Evolutionary conservation across 2,113 vertebrate genomes (phyloP), one percentile per base, ranked within the genome.

Genomic region (Rhadina sibilatrix): DNA sequence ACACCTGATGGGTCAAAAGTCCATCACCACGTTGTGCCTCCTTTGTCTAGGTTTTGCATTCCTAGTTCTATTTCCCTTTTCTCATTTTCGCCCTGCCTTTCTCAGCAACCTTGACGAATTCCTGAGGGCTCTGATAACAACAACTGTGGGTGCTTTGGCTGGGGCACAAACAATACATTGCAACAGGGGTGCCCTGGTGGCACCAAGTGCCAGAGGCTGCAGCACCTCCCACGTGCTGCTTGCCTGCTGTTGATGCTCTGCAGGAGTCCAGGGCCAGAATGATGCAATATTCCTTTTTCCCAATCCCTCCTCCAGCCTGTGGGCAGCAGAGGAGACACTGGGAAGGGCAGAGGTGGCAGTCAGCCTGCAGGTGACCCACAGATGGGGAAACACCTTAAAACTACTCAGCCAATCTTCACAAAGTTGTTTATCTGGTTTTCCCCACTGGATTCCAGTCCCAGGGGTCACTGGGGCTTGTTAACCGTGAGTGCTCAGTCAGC

Each of bases 321-420:
- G 5, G 22, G 42, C 3, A 80, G 33, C 3, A 2, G 15, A 60
- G 27, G 33, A 52, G 47, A 19, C 9, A 2, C 10, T 0, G 4
- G 38, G 17, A 49, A 82, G 57, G 38, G 56, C 16, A 1, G 1
- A 40, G 50, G 31, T 1, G n/a, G 30, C 10, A 37, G 15, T 11
- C 37, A 56, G n/a, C 12, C 24, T 11, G 15, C 0, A 2, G 50
- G 31, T 17, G 4, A 1, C 24, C 42, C 8, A 2, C 3, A 18
- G n/a, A 3, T 14, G 17, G 30, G 16, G 10, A 60, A 68, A 6
- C 10, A 2, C 21, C 74, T 71, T 6, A 20, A 81, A 81, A 66
- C 33, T 15, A 10, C 13, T 35, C 33, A n/a, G 12, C 8, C 27
- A 35, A 0, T 56, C 61, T 27, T 60, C 28, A 8, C 2, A 6